Evolutionary conservation across 2,888 invertebrate genomes (phyloP), one percentile per base, ranked within the genome.

Genomic region (Eristalis intricaria): DNA sequence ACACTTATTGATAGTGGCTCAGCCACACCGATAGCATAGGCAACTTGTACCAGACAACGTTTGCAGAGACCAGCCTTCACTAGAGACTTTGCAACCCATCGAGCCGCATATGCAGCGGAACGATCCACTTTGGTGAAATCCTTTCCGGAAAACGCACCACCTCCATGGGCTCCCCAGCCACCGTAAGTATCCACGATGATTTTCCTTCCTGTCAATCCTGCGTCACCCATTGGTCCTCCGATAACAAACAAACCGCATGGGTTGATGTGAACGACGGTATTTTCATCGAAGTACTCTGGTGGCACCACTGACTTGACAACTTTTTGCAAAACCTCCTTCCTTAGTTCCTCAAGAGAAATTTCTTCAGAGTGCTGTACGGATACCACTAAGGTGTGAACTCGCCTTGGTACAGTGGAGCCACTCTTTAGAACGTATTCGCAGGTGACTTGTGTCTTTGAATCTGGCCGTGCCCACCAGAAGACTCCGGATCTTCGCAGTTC

Each of bases 141-240:
- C 94, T 99, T 99, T 89, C 99, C 99, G 26, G 98, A 98, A 94
- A 99, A 99, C 15, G 99, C 99, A 89, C 99, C 99, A 89, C 99
- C 99, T 64, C 99, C 99, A 93, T 99, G 99, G 32, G 99, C 98
- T 89, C 99, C 99, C 99, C 98, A 99, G 1, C 99, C 99, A 83
- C 99, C 99, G 93, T 99, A 99, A 22, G 99, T 99, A 94, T 99
- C 99, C 65, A 99, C 99, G 91, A 99, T 99, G 91, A 99, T 99
- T 94, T 99, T 99, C 88, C 99, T 96, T 4, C 99, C 99, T 8
- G 99, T 99, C 79, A 98, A 94, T 64, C 98, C 98, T 73, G 98
- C 98, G 93, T 98, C 98, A 89, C 98, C 97, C 96, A 97, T 97
- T 90, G 98, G 99, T 89, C 98, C 98, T 87, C 98, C 99, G 91